Evolutionary conservation across 1,140 invertebrate genomes (phyloP), one percentile per base, ranked within the genome.

Genomic region (Drosophila pruinosa): DNA sequence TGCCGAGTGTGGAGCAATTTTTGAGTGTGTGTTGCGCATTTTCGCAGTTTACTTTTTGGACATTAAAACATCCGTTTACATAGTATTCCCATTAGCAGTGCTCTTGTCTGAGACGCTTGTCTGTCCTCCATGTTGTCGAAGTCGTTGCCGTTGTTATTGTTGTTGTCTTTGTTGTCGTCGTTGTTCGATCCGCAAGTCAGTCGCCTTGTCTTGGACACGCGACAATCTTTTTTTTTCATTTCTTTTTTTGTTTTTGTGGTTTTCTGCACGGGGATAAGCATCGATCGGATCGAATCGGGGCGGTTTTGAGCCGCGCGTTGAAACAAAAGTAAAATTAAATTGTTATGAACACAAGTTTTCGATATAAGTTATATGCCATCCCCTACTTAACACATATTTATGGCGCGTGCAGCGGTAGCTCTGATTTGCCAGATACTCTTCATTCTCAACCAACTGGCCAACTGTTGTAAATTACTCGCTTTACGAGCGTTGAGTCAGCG

Each of bases 11-110:
- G 50, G 61, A 80, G 41, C 72, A 68, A 71, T 71, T 83, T 82
- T 71, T 56, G 70, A 77, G 62, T 63, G 68, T 62, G 70, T 72
- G 48, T 67, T 69, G 74, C 53, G 58, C 59, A 69, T 88, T 82
- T 88, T 88, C 72, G 83, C 83, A 89, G 83, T 89, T 88, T 89
- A 88, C 82, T 88, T 88, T 88, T 88, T 88, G 82, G 82, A 89
- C 85, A 89, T 89, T 89, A 89, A 89, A 89, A 89, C 83, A 89
- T 89, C 83, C 83, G 83, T 89, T 89, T 89, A 89, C 83, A 89
- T 83, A 89, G 74, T 89, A 89, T 89, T 89, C 83, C 83, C 83
- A 89, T 89, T 89, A 89, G 83, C 83, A 79, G 79, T 74, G 75
- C 85, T 76, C 77, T 82, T 80, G 78, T 80, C 77, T 88, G 50